Evolutionary conservation across 1,140 invertebrate species (phyloP).

Genomic region (Catajapyx aquilonaris): DNA sequence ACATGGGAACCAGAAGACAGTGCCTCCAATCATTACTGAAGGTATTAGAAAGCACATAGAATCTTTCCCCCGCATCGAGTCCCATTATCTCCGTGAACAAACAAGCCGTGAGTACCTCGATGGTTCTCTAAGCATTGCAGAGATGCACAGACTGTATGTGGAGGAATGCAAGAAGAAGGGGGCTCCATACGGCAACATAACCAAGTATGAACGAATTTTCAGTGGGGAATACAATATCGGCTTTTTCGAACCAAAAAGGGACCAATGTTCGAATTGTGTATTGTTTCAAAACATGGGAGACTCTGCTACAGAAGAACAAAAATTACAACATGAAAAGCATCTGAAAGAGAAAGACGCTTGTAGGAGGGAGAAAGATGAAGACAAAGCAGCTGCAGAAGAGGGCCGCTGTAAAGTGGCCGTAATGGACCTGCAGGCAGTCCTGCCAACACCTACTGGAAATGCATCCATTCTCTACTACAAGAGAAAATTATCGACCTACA

Average conservation of each 20-base stretch:
- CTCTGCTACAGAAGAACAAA: not conserved
- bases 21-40: not conserved
- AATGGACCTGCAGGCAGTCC: conserved; percentile 14
- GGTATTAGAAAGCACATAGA: not conserved
- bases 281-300: not conserved
- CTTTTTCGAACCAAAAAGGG: not conserved
- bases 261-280: not conserved
- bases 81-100: not conserved
- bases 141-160: not conserved
- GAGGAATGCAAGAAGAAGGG: not conserved
- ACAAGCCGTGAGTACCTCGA: not conserved
- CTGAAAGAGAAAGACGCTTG: no score
- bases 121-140: no score
- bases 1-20: not conserved
- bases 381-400: not conserved
- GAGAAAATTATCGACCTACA: conserved; percentile 14
- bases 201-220: not conserved
- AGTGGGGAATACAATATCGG: not conserved
- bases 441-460: conserved; percentile 14
- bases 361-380: no score
- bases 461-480: conserved; percentile 15
- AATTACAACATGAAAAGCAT: no score
- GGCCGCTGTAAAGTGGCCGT: conserved; percentile 2
- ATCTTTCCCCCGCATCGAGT: not conserved
- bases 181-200: not conserved